These are phyloP conservation scores for Fistularia commersonii DNA, from an alignment of 2,797 vertebrate species.

Conservation along the genomic window DNA sequence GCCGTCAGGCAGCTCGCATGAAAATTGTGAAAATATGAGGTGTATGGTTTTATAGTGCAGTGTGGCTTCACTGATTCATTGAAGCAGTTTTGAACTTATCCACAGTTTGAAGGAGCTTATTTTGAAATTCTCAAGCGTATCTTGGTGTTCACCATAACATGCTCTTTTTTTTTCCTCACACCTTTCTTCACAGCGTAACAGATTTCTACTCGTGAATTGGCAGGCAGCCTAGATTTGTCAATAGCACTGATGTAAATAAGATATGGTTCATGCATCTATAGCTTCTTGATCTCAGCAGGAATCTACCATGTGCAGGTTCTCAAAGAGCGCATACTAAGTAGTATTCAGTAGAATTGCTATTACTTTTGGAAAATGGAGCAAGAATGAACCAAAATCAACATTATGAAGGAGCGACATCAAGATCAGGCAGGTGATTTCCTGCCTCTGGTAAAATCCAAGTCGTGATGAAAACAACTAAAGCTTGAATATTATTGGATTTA, in stretches of 20 bases:
- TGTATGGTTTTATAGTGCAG: slow-evolving; percentile 27
- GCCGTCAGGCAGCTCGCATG: slow-evolving; percentile 28
- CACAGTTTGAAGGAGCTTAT: slow-evolving; percentile 40
- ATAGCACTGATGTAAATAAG: slow-evolving; percentile 48
- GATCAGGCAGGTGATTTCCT: slow-evolving; percentile 48
- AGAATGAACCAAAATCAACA: slow-evolving; percentile 22
- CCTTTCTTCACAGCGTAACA: slow-evolving; percentile 50
- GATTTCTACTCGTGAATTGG: slow-evolving; percentile 51
- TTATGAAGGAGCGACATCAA: slow-evolving; percentile 18
- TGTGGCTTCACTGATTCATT: slow-evolving; percentile 31
- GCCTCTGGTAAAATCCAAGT: slow-evolving; percentile 53
- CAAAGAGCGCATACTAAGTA: slow-evolving; percentile 19
- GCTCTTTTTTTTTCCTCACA: slow-evolving; percentile 49
- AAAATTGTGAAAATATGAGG: slow-evolving; percentile 13
- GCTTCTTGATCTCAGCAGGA: slow-evolving; percentile 47
- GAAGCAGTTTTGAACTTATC: slow-evolving; percentile 33
- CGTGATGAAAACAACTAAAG: slow-evolving; percentile 42
- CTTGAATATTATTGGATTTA: no score
- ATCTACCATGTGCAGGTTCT: slow-evolving; percentile 16
- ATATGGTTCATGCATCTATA: slow-evolving; percentile 40
- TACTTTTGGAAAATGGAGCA: slow-evolving; percentile 8
- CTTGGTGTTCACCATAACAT: slow-evolving; percentile 36
- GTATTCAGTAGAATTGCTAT: slow-evolving; percentile 25
- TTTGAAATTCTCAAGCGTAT: slow-evolving; percentile 36
- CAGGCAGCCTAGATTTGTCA: slow-evolving; percentile 42